A percentile compares a stretch with the other conserved stretches of the same genome.
Evolutionary conservation across 2,888 invertebrate species (phyloP).

Genomic region (Cylindroiulus punctatus): DNA sequence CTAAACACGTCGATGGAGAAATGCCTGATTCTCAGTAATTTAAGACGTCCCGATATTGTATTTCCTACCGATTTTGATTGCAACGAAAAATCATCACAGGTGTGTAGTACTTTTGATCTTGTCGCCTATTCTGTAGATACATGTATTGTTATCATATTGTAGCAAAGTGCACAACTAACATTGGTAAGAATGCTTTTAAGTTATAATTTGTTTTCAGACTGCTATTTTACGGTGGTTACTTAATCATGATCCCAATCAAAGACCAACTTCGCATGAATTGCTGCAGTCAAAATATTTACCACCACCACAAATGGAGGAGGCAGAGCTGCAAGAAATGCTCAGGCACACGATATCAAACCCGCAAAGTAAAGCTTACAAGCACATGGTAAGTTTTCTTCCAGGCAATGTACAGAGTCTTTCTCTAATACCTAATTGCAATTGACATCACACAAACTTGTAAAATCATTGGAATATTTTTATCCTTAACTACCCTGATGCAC

Average conservation of each 20-base stretch:
- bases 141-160: neutral
- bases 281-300: conserved; percentile 85
- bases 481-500: neutral
- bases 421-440: too few species aligned
- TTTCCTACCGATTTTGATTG: conserved; percentile 73
- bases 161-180: neutral
- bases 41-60: conserved; percentile 76
- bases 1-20: conserved; percentile 90
- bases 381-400: conserved; percentile 63
- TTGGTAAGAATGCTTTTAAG: neutral
- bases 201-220: conserved; percentile 55
- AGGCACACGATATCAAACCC: conserved; percentile 83
- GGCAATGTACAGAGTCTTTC: too few species aligned
- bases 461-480: neutral
- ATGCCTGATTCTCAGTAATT: conserved; percentile 77
- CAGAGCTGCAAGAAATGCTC: conserved; percentile 83
- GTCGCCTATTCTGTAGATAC: neutral
- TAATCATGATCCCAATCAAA: conserved; percentile 81
- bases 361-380: conserved; percentile 80
- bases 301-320: conserved; percentile 85
- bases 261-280: conserved; percentile 88
- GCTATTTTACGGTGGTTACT: conserved; percentile 75
- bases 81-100: conserved; percentile 71
- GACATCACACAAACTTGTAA: too few species aligned
- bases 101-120: conserved; percentile 67